A percentile compares a stretch with the other conserved stretches of the same genome.
Conservation (phyloP, 2,888 invertebrate genomes). For the Trachelus tabidus region DNA sequence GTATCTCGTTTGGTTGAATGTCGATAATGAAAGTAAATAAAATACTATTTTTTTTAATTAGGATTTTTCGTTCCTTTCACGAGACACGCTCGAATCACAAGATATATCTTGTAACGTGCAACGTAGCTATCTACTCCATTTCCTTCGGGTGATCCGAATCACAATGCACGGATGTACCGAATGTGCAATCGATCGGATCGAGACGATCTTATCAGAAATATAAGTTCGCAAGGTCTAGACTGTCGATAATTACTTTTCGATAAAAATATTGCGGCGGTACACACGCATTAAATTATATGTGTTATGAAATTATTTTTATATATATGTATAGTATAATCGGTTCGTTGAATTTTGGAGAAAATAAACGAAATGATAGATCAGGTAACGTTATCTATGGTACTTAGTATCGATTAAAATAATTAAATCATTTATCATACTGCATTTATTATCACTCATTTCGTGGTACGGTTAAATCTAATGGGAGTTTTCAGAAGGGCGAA, state of each 20-base stretch:
- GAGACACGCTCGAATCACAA: not conserved
- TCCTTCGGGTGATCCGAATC: conserved; percentile 15
- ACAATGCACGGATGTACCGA: conserved; percentile 35
- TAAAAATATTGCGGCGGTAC: no score
- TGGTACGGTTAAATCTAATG: not conserved
- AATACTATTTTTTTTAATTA: not conserved
- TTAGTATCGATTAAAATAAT: not conserved
- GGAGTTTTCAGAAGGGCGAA: not conserved
- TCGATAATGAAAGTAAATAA: not conserved
- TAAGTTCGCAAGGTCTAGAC: not conserved
- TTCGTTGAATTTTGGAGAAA: not conserved
- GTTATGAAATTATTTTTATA: not conserved
- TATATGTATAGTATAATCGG: no score
- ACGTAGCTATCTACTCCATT: not conserved
- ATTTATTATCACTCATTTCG: not conserved
- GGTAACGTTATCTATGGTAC: not conserved
- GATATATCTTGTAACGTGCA: not conserved
- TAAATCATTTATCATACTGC: not conserved
- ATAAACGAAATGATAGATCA: not conserved
- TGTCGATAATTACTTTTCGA: not conserved
- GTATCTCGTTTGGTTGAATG: not conserved
- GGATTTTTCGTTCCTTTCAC: not conserved
- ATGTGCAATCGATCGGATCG: conserved; percentile 21
- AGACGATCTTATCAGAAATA: not conserved
- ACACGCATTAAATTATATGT: not conserved